Conservation (phyloP, 1,140 invertebrate genomes). For the Chironomus tepperi region DNA sequence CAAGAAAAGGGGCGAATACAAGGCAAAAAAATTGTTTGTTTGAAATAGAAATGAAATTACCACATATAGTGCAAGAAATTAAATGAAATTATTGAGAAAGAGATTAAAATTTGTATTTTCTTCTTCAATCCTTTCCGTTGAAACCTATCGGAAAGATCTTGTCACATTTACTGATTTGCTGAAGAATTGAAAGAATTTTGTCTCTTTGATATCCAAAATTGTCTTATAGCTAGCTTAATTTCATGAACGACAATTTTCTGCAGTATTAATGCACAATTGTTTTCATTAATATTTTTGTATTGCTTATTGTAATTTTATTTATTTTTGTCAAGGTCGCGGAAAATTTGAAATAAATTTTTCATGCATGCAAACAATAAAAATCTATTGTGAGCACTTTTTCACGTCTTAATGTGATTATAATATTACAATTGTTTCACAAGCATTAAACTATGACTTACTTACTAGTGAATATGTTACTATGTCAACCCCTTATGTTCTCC, state of each 20-base stretch:
- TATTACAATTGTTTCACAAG: constrained; percentile 14
- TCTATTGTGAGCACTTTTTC: background rate
- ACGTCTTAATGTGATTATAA: constrained; percentile 14
- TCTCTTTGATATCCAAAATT: too few species aligned
- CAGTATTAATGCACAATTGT: background rate
- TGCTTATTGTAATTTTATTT: background rate
- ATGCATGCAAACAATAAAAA: constrained; percentile 2
- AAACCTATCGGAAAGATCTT: too few species aligned
- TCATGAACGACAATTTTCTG: too few species aligned
- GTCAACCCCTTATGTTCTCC: background rate
- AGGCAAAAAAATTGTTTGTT: background rate
- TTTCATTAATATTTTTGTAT: background rate
- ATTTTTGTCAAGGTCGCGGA: constrained; percentile 6
- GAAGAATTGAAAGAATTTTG: too few species aligned
- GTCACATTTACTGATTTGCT: too few species aligned
- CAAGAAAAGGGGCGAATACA: background rate
- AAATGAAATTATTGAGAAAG: constrained; percentile 8
- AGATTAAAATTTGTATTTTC: background rate
- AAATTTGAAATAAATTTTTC: constrained; percentile 3
- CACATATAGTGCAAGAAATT: constrained; percentile 13
- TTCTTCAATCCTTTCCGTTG: too few species aligned
- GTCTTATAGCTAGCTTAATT: too few species aligned
- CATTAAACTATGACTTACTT: background rate
- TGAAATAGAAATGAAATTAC: background rate
- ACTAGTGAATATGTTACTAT: background rate